A percentile compares a stretch with the other conserved stretches of the same genome.
Evolutionary conservation across 2,113 vertebrate genomes (phyloP).

Genomic region (Odontesthes bonariensis): DNA sequence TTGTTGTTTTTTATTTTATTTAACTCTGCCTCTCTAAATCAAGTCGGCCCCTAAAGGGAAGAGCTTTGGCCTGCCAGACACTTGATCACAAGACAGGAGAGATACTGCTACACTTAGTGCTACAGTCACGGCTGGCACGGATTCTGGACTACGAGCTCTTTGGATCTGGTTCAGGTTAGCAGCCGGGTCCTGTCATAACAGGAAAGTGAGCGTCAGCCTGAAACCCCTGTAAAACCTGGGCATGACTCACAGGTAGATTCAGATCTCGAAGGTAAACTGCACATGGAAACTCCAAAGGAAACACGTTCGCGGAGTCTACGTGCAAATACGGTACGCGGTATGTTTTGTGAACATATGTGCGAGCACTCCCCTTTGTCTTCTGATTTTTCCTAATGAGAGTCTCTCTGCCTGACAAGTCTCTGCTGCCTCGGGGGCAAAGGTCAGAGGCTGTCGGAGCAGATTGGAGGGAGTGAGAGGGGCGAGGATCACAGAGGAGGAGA

Average conservation of each 20-base stretch:
- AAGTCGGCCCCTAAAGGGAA: slow-evolving; percentile 49
- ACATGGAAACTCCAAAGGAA: background rate
- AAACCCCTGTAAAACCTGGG: slow-evolving; percentile 4
- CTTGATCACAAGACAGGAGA: slow-evolving; percentile 57
- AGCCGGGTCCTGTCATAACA: slow-evolving; percentile 32
- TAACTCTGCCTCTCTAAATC: slow-evolving; percentile 59
- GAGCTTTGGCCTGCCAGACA: slow-evolving; percentile 41
- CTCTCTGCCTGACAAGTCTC: slow-evolving; percentile 31
- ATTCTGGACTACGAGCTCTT: background rate
- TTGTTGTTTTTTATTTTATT: slow-evolving; percentile 58
- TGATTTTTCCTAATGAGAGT: slow-evolving; percentile 38
- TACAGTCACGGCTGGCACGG: slow-evolving; percentile 32
- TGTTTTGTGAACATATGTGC: background rate
- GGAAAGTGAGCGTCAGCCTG: background rate
- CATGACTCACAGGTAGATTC: background rate
- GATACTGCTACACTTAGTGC: slow-evolving; percentile 11
- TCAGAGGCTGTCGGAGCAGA: slow-evolving; percentile 54
- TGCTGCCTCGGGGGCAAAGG: slow-evolving; percentile 46
- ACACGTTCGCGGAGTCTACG: background rate
- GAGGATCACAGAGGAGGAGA: slow-evolving; percentile 25
- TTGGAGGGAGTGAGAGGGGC: slow-evolving; percentile 38
- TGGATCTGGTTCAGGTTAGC: slow-evolving; percentile 52
- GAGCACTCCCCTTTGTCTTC: background rate
- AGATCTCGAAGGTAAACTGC: background rate
- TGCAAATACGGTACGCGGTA: background rate